Evolutionary conservation across 1,140 invertebrate species (phyloP).

Genomic region (Brachionus paranguensis): DNA sequence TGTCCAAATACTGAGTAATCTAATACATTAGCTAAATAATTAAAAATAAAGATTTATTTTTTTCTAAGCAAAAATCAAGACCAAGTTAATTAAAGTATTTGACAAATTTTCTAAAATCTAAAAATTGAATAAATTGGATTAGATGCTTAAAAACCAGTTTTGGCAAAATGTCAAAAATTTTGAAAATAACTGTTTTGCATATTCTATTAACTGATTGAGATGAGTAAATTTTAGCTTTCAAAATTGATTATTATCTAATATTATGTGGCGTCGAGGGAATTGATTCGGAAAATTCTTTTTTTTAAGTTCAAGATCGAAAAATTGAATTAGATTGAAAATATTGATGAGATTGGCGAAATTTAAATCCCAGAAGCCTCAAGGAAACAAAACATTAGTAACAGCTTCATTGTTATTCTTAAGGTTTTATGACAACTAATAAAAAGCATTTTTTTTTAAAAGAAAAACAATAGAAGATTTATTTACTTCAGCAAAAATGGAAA

Average conservation of each 20-base stretch:
- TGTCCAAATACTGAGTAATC: neutral
- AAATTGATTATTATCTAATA: neutral
- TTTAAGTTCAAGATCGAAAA: neutral
- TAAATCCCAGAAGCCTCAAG: neutral
- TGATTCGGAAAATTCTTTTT: neutral
- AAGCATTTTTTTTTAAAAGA: neutral
- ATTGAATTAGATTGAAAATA: neutral
- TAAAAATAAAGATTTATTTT: neutral
- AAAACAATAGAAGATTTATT: neutral
- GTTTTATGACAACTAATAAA: neutral
- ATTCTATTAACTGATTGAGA: neutral
- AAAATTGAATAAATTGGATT: neutral
- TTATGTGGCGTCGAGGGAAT: neutral
- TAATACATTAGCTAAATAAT: neutral
- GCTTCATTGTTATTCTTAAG: neutral
- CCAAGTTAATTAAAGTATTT: neutral
- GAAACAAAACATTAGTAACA: neutral
- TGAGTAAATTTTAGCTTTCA: neutral
- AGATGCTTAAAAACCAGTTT: neutral
- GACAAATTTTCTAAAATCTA: neutral
- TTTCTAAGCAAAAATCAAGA: neutral
- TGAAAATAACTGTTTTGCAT: neutral
- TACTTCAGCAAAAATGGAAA: neutral
- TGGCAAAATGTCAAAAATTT: neutral
- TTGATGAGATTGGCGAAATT: neutral